Percentiles rank a stretch among this genome's conserved stretches.
Conservation (phyloP, 2,113 vertebrate species). For the Prunella himalayana region DNA sequence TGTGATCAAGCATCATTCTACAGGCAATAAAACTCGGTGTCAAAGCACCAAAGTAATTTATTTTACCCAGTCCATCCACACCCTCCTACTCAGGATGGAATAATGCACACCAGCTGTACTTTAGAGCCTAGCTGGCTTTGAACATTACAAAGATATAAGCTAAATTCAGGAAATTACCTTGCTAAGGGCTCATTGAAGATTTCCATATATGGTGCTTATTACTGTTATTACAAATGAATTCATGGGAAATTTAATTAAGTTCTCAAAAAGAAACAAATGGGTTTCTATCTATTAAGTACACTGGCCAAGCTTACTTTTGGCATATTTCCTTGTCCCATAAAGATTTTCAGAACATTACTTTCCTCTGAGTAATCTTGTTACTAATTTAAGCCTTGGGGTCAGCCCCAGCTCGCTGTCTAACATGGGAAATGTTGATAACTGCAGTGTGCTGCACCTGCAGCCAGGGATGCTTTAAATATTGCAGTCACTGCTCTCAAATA, state of each 20-base stretch:
- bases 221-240: conserved; percentile 52
- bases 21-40: neutral
- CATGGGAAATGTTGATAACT: neutral
- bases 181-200: conserved; percentile 13
- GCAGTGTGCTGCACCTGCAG: neutral
- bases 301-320: conserved; percentile 46
- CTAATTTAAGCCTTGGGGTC: conserved; percentile 27
- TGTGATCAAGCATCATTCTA: neutral
- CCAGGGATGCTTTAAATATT: neutral
- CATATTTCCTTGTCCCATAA: neutral
- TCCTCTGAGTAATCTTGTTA: conserved; percentile 39
- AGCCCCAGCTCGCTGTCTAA: neutral
- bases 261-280: conserved; percentile 52
- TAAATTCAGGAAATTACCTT: conserved; percentile 52
- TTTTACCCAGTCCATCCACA: neutral
- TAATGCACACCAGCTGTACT: conserved; percentile 51
- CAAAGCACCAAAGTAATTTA: neutral
- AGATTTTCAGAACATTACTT: conserved; percentile 30
- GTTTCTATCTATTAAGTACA: conserved; percentile 20
- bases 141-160: conserved; percentile 1
- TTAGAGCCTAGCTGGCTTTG: conserved; percentile 18
- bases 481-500: neutral
- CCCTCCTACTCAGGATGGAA: neutral
- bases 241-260: conserved; percentile 57
- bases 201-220: conserved; percentile 34